Evolutionary conservation across 2,797 vertebrate species (phyloP).

Genomic region (Ctenochaetus hawaiiensis): DNA sequence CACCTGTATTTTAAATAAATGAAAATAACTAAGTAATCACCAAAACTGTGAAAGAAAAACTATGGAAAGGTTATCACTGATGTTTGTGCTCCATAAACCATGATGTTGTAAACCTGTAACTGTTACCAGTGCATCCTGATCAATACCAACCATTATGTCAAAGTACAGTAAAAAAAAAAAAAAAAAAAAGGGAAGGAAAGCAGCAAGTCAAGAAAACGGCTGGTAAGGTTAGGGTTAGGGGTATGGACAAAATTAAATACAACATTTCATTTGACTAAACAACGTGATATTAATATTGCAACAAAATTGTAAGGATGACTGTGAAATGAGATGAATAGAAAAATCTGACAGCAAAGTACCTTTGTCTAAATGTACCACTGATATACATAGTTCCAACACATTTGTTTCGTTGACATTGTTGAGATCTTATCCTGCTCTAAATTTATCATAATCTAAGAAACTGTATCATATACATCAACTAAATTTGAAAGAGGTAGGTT

Average conservation of each 20-base stretch:
- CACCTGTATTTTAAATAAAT: slow-evolving; percentile 84
- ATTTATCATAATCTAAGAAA: background rate
- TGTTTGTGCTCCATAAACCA: background rate
- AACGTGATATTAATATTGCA: no score
- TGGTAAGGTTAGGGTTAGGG: no score
- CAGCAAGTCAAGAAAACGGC: no score
- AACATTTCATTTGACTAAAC: no score
- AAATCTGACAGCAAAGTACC: no score
- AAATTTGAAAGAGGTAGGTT: no score
- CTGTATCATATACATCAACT: background rate
- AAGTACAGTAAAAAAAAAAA: background rate
- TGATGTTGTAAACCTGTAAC: background rate
- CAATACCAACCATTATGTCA: background rate
- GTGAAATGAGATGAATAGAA: no score
- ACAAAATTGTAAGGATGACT: no score
- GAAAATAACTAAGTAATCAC: background rate
- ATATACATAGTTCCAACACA: background rate
- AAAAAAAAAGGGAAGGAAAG: background rate
- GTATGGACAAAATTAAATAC: no score
- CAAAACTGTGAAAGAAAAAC: background rate
- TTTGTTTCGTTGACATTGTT: background rate
- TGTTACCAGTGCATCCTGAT: background rate
- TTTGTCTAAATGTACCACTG: no score
- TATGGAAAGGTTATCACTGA: background rate
- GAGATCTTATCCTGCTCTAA: background rate